Evolutionary conservation across 2,797 vertebrate species (phyloP), one percentile per base, ranked within the genome.

Genomic region (Macrochelys suwanniensis): DNA sequence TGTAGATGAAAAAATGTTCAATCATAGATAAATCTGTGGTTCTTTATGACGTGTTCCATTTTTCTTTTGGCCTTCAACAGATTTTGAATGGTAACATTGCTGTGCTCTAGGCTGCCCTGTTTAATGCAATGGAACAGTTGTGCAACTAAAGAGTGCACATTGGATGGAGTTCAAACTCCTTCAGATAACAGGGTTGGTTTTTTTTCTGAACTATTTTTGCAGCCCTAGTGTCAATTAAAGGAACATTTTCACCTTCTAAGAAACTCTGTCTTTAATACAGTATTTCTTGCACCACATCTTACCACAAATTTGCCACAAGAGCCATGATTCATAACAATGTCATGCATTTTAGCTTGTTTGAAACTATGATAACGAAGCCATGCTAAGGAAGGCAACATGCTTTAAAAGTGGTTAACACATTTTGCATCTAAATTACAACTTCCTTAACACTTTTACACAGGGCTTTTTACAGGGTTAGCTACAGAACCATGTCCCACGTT

Each of bases 301-400:
- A 95, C 96, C 95, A 90, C 93, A 97, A 56, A 77, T 92, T 96
- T 96, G 89, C 95, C 96, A 97, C 94, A 96, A 95, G 93, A 97
- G 91, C 89, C 92, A 76, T 97, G 96, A 97, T 96, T 97, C 96
- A 97, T 89, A 82, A 59, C 59, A 33, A 33, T 90, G 84, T 94
- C 94, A 90, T 90, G 88, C 89, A 90, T 90, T 92, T 85, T 87
- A 80, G 42, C 77, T 84, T 95, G 87, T 80, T 95, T 92, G 68
- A 96, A 97, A 94, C 94, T 89, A 83, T 80, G 94, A 92, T 94
- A 94, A 96, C 94, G 96, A 96, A 92, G 77, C 87, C 92, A 82
- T 94, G 92, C 90, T 96, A 88, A 96, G 90, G 95, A 96, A 92
- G 71, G 87, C 83, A 90, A 89, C 84, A 16, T 61, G 89, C 94